Conservation (phyloP, 92 coral and sea anemone genomes). For the Porites evermanni region DNA sequence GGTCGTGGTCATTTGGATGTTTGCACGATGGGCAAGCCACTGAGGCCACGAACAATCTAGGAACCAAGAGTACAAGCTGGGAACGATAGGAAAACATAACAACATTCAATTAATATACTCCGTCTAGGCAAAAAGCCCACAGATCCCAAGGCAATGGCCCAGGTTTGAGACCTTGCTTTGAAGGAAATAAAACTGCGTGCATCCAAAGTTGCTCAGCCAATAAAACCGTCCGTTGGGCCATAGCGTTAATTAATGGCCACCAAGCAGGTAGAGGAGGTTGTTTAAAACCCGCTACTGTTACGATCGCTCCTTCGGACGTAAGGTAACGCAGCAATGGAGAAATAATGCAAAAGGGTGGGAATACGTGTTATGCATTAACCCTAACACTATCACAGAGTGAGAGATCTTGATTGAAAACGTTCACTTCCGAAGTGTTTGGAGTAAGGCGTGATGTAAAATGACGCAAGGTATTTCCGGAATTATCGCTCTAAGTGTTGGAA, state of each 20-base stretch:
- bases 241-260: slow-evolving; percentile 45
- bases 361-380: slow-evolving; percentile 44
- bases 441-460: slow-evolving; percentile 22
- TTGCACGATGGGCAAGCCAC: background rate
- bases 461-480: slow-evolving; percentile 17
- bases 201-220: background rate
- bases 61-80: slow-evolving; percentile 37
- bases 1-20: background rate
- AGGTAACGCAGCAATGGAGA: slow-evolving; percentile 47
- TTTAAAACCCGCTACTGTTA: slow-evolving; percentile 36
- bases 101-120: background rate
- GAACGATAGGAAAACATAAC: background rate
- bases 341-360: slow-evolving; percentile 40
- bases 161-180: slow-evolving; percentile 25
- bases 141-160: slow-evolving; percentile 8
- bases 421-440: slow-evolving; percentile 36
- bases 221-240: slow-evolving; percentile 12
- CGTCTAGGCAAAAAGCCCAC: background rate
- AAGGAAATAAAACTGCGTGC: slow-evolving; percentile 19
- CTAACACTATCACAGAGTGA: slow-evolving; percentile 22
- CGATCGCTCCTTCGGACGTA: background rate
- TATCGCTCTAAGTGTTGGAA: slow-evolving; percentile 25
- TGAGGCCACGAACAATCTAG: background rate
- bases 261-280: slow-evolving; percentile 26
- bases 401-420: slow-evolving; percentile 35